Conservation (phyloP, 2,888 invertebrate species). For the Eudemis profundana region DNA sequence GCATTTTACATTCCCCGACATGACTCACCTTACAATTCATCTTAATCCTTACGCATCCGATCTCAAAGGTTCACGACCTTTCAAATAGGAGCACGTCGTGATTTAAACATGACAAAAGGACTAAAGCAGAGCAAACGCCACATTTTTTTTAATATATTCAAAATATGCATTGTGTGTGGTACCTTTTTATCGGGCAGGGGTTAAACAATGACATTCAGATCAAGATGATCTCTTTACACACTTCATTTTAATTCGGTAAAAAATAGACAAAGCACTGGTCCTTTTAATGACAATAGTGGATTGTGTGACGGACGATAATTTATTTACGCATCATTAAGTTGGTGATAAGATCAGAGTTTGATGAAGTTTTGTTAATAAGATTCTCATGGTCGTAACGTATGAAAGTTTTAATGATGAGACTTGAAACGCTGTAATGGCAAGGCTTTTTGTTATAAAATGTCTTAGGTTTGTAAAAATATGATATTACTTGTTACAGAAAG, state of each 20-base stretch:
- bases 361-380: slow-evolving; percentile 57
- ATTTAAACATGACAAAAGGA: slow-evolving; percentile 58
- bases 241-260: slow-evolving; percentile 57
- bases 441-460: not conserved
- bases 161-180: slow-evolving; percentile 79
- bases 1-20: slow-evolving; percentile 55
- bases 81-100: slow-evolving; percentile 58
- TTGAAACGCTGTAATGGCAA: not conserved
- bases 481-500: too few relatives aligned
- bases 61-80: slow-evolving; percentile 64
- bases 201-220: slow-evolving; percentile 74
- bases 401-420: slow-evolving; percentile 14
- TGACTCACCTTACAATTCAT: slow-evolving; percentile 63
- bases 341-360: slow-evolving; percentile 68
- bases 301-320: slow-evolving; percentile 68
- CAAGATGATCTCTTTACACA: slow-evolving; percentile 60
- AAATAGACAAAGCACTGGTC: slow-evolving; percentile 60
- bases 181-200: slow-evolving; percentile 61
- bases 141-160: slow-evolving; percentile 81
- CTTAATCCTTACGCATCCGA: slow-evolving; percentile 60
- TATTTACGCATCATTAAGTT: slow-evolving; percentile 75
- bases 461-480: too few relatives aligned
- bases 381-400: slow-evolving; percentile 46
- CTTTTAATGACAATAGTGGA: slow-evolving; percentile 55
- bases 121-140: slow-evolving; percentile 57